Percentiles rank a stretch among this genome's conserved stretches.
These are phyloP conservation scores for Syngnathus floridae DNA, from an alignment of 2,113 vertebrate genomes.

Conservation along the genomic window DNA sequence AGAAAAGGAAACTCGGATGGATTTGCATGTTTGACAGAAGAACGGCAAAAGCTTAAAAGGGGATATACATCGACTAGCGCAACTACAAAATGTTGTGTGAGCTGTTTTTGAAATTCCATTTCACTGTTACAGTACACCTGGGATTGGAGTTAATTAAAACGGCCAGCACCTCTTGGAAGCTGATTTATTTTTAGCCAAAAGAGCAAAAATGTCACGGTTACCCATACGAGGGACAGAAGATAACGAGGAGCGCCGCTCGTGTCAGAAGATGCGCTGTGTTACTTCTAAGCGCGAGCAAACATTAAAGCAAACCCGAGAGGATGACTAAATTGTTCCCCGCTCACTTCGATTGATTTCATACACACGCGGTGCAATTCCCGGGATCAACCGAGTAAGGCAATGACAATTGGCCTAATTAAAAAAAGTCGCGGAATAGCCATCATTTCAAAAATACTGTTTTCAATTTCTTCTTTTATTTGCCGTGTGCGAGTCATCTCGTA, in stretches of 20 bases:
- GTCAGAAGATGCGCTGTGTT: neutral
- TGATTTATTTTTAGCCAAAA: slow-evolving; percentile 45
- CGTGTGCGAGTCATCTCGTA: neutral
- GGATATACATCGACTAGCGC: slow-evolving; percentile 20
- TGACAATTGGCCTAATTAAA: slow-evolving; percentile 16
- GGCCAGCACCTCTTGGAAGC: slow-evolving; percentile 29
- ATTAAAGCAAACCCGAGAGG: neutral
- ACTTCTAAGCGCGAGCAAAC: neutral
- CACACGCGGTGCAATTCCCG: slow-evolving; percentile 1
- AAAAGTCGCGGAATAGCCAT: neutral
- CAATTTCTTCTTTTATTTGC: neutral
- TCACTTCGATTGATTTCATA: slow-evolving; percentile 17
- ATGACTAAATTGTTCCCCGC: neutral
- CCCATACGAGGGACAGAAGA: neutral
- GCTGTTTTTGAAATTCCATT: slow-evolving; percentile 46
- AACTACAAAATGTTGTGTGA: slow-evolving; percentile 37
- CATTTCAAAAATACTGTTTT: slow-evolving; percentile 13
- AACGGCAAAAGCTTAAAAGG: slow-evolving; percentile 12
- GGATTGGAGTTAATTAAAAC: slow-evolving; percentile 58
- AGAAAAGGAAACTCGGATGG: slow-evolving; percentile 42
- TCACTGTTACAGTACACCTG: slow-evolving; percentile 34
- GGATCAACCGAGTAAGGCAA: slow-evolving; percentile 22
- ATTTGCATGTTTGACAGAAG: slow-evolving; percentile 41
- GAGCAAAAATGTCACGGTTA: slow-evolving; percentile 20
- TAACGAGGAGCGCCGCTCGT: neutral